Conservation (phyloP, 2,113 vertebrate genomes). For the Megaceryle maxima region DNA sequence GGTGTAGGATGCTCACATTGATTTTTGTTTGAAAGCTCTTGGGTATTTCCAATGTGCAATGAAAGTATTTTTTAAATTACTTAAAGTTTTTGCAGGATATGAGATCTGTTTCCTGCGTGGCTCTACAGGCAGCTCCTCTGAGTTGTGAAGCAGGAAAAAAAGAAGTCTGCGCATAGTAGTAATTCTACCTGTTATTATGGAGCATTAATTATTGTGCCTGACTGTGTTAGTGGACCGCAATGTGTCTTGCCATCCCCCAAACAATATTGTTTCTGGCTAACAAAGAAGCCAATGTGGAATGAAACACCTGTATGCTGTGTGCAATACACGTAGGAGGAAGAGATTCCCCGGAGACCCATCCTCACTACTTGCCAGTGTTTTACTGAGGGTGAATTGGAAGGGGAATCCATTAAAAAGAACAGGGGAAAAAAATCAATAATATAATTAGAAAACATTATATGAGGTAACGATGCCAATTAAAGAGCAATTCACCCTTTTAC, state of each 20-base stretch:
- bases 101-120: background rate
- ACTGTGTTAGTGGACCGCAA: background rate
- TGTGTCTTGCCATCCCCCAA: background rate
- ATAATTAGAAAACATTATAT: slow-evolving; percentile 75
- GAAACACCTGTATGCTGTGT: slow-evolving; percentile 45
- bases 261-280: background rate
- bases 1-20: background rate
- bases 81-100: background rate
- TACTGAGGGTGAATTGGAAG: slow-evolving; percentile 53
- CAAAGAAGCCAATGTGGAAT: background rate
- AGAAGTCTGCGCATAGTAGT: background rate
- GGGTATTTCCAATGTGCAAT: background rate
- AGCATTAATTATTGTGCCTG: background rate
- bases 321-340: background rate
- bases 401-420: slow-evolving; percentile 72
- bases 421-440: slow-evolving; percentile 62
- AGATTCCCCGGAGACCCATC: slow-evolving; percentile 33
- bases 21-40: background rate
- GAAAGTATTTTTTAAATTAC: background rate
- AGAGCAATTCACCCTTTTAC: slow-evolving; percentile 22
- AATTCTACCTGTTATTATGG: background rate
- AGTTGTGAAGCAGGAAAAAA: background rate
- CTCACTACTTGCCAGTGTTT: slow-evolving; percentile 23
- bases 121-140: background rate
- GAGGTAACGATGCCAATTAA: slow-evolving; percentile 66